Percentiles rank a stretch among this genome's conserved stretches.
phyloP scores from a whole-genome alignment of 2,113 vertebrate species.

The Rhinogobius similis region DNA sequence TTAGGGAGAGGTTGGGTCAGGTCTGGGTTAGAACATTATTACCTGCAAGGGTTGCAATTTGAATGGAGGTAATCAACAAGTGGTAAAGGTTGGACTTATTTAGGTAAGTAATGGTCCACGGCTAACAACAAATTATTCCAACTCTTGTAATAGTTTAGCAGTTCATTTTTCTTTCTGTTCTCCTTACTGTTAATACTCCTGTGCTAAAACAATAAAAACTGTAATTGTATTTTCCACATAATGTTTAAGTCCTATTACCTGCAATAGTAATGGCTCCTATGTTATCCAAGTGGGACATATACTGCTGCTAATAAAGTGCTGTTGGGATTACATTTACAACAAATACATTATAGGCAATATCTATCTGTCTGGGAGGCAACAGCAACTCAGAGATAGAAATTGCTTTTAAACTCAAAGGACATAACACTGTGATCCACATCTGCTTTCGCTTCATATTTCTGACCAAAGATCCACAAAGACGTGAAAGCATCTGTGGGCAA shows the following conservation, averaged over 20 bases:
- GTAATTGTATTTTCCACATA: too few relatives aligned
- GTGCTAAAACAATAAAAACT: too few relatives aligned
- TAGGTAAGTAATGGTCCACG: too few relatives aligned
- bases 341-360: background rate
- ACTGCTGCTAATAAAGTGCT: background rate
- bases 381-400: background rate
- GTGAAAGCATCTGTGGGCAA: conserved; percentile 5
- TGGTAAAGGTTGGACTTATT: background rate
- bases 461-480: background rate
- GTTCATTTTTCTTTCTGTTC: too few relatives aligned
- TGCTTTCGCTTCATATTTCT: conserved; percentile 1
- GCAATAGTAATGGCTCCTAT: background rate
- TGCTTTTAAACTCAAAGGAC: conserved; percentile 2
- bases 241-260: too few relatives aligned
- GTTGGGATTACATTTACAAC: background rate
- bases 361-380: background rate
- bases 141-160: too few relatives aligned
- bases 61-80: background rate
- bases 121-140: too few relatives aligned
- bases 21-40: background rate
- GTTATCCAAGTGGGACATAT: background rate
- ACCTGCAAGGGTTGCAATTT: background rate
- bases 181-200: too few relatives aligned
- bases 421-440: background rate
- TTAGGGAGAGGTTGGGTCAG: conserved; percentile 21